Evolutionary conservation across 2,888 invertebrate species (phyloP), one percentile per base, ranked within the genome.

Genomic region (Bibio marci): DNA sequence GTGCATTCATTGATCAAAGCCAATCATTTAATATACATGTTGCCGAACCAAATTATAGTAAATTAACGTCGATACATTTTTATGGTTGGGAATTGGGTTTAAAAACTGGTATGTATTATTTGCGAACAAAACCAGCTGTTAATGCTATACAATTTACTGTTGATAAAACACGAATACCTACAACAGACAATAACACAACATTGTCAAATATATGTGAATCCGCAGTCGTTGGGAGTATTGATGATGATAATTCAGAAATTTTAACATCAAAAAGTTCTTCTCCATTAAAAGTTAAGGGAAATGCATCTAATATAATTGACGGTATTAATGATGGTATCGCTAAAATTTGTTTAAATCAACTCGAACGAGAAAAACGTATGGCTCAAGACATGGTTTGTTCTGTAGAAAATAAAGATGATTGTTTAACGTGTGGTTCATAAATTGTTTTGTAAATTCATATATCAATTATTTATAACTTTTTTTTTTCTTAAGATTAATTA

Each of bases 31-130:
- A 98, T 59, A 78, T 99, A 46, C 94, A 97, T 61, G 87, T 99
- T 41, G 94, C 90, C 5, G 81, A 87, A 55, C 91, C 98, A 5
- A 87, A 80, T 54, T 87, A 87, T 55, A 90, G 85, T 5, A 90
- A 90, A 57, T 66, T 98, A 39, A 87, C 92, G 2, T 95, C 95
- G 3, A 97, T 99, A 75, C 98, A 99, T 63, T 98, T 98, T 62
- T 87, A 88, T 58, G 88, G 87, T 0, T 98, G 98, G 98, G 81
- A 86, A 64, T 71, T 80, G 63, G 97, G 97, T 3, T 66, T 98
- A 41, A 98, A 98, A 65, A 98, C 97, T 2, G 98, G 98, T 37
- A 95, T 98, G 95, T 99, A 98, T 61, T 97, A 98, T 58, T 66
- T 98, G 46, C 73, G 95, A 37, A 95, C 94, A 0, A 94, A 92